phyloP scores from a whole-genome alignment of 2,797 vertebrate species.

The Silurus aristotelis region DNA sequence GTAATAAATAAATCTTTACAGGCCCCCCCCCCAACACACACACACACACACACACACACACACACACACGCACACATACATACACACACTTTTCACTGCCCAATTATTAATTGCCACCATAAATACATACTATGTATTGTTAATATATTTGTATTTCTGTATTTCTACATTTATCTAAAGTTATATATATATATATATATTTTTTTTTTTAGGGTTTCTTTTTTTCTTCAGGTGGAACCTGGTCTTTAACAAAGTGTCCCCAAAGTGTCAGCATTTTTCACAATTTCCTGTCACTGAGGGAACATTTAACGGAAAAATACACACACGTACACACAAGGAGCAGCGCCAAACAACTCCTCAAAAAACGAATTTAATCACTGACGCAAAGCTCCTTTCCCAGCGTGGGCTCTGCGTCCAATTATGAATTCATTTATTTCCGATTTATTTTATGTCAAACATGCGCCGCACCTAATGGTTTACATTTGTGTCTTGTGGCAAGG shows the following conservation, averaged over 20 bases:
- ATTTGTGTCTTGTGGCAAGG: constrained; percentile 52
- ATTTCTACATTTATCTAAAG: neutral
- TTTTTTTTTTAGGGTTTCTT: neutral
- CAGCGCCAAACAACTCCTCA: constrained; percentile 66
- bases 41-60: neutral
- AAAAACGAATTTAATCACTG: constrained; percentile 71
- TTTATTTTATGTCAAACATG: constrained; percentile 68
- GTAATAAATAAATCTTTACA: constrained; percentile 27
- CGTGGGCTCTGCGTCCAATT: constrained; percentile 66
- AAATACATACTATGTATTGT: neutral
- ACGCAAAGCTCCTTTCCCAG: constrained; percentile 66
- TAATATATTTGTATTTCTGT: neutral
- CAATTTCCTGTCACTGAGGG: constrained; percentile 24
- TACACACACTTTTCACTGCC: neutral
- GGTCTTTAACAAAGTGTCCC: constrained; percentile 12
- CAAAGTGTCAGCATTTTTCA: neutral
- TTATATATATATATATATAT: too few relatives aligned
- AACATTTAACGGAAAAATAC: constrained; percentile 30
- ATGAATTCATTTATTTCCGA: constrained; percentile 72
- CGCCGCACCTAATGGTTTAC: constrained; percentile 55
- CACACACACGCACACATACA: too few relatives aligned
- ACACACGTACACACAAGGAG: constrained; percentile 53
- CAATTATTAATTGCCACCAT: neutral
- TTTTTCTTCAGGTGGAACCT: neutral
- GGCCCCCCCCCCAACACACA: neutral